A percentile compares a stretch with the other conserved stretches of the same genome.
phyloP scores from a whole-genome alignment of 2,888 invertebrate species.

The Lamproptera curius region DNA sequence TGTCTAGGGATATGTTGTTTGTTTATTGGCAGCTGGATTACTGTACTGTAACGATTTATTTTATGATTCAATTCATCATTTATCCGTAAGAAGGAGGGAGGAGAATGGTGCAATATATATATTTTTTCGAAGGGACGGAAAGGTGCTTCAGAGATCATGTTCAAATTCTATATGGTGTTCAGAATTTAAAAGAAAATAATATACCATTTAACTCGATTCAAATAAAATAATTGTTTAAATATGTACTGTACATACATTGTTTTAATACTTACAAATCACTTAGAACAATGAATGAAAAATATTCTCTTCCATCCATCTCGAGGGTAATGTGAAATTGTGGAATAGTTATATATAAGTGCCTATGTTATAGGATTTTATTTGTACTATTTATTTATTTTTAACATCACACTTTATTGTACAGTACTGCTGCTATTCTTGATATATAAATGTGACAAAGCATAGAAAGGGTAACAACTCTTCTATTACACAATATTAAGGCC shows the following conservation, averaged over 20 bases:
- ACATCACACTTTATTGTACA: slow-evolving; percentile 5
- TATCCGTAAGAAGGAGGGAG: slow-evolving; percentile 32
- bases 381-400: not conserved
- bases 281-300: too few relatives aligned
- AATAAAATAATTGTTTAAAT: too few relatives aligned
- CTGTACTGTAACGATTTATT: slow-evolving; percentile 26
- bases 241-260: too few relatives aligned
- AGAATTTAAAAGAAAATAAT: too few relatives aligned
- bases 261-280: too few relatives aligned
- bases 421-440: slow-evolving; percentile 1
- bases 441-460: not conserved
- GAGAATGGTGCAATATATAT: slow-evolving; percentile 35
- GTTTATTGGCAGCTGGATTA: slow-evolving; percentile 32
- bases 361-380: slow-evolving; percentile 1
- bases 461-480: too few relatives aligned
- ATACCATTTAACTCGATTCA: too few relatives aligned
- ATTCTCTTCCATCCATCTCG: slow-evolving; percentile 20
- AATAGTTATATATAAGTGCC: not conserved
- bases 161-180: too few relatives aligned
- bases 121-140: slow-evolving; percentile 25
- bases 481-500: slow-evolving; percentile 6
- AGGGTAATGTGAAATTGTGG: slow-evolving; percentile 6
- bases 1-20: slow-evolving; percentile 19
- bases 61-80: slow-evolving; percentile 24
- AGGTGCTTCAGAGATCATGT: slow-evolving; percentile 29